Evolutionary conservation across 2,797 vertebrate species (phyloP).

Genomic region (Helarctos malayanus): DNA sequence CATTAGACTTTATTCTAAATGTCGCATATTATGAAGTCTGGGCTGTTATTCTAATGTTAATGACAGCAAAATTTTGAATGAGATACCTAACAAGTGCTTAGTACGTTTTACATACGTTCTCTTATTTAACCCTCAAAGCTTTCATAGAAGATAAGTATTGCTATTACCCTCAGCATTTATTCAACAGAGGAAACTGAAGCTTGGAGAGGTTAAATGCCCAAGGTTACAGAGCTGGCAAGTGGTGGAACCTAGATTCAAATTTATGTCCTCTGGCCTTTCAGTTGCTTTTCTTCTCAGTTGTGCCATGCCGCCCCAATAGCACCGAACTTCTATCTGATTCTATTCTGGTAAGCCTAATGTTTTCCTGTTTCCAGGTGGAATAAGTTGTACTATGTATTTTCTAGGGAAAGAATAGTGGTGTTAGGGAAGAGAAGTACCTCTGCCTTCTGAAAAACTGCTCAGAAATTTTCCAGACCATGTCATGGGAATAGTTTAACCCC

Average conservation of each 20-base stretch:
- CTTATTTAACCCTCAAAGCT: background rate
- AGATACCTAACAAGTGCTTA: background rate
- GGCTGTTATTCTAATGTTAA: background rate
- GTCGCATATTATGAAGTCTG: background rate
- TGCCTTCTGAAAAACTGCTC: conserved; percentile 7
- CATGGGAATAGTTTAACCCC: background rate
- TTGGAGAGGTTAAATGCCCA: background rate
- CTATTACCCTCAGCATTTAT: background rate
- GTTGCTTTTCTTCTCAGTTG: background rate
- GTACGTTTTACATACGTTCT: background rate
- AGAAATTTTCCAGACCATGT: background rate
- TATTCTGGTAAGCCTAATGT: background rate
- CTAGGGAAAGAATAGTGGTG: background rate
- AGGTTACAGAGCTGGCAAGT: background rate
- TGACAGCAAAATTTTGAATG: background rate
- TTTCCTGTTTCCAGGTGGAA: background rate
- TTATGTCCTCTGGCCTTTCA: background rate
- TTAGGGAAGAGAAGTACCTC: background rate
- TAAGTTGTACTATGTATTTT: background rate
- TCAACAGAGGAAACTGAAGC: background rate
- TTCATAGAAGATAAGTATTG: background rate
- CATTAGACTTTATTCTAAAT: background rate
- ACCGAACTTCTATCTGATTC: background rate
- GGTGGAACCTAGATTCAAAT: background rate
- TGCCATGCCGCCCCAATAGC: background rate